A percentile compares a stretch with the other conserved stretches of the same genome.
Conservation (phyloP, 2,797 vertebrate species). For the Erethizon dorsatum region DNA sequence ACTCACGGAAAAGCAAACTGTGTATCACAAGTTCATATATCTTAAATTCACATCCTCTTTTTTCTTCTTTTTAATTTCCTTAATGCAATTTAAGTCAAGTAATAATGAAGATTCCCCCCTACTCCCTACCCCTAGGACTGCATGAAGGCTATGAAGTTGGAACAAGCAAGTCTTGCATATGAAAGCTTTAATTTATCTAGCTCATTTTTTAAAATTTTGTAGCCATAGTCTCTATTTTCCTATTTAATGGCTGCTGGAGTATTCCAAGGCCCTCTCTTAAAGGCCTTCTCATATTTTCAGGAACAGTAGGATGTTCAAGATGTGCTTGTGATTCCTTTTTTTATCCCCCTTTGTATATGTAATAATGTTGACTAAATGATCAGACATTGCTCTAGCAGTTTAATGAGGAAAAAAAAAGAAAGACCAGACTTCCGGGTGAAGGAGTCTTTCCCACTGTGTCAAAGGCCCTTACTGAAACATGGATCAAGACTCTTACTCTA, state of each 20-base stretch:
- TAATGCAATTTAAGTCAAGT: constrained; percentile 78
- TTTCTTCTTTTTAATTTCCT: constrained; percentile 73
- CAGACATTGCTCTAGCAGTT: constrained; percentile 69
- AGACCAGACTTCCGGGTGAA: constrained; percentile 54
- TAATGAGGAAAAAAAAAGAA: constrained; percentile 73
- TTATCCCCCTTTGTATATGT: constrained; percentile 79
- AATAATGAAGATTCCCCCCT: constrained; percentile 78
- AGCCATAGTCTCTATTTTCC: constrained; percentile 89
- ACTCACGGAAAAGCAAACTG: neutral
- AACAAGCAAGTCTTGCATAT: constrained; percentile 87
- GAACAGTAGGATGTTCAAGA: constrained; percentile 75
- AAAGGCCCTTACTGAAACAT: constrained; percentile 81
- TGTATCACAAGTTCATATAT: neutral
- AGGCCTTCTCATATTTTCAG: constrained; percentile 82
- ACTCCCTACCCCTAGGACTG: constrained; percentile 72
- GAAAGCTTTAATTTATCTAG: constrained; percentile 92
- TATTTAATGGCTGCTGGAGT: constrained; percentile 88
- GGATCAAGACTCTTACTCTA: constrained; percentile 75
- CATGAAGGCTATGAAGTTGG: constrained; percentile 88
- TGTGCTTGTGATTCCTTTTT: constrained; percentile 80
- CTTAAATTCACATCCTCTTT: constrained; percentile 78
- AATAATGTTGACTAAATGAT: constrained; percentile 79
- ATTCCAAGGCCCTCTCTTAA: constrained; percentile 89
- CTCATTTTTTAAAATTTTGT: constrained; percentile 89
- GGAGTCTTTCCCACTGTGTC: constrained; percentile 70